Evolutionary conservation across 2,797 vertebrate genomes (phyloP).

Genomic region (Crocidura indochinensis): DNA sequence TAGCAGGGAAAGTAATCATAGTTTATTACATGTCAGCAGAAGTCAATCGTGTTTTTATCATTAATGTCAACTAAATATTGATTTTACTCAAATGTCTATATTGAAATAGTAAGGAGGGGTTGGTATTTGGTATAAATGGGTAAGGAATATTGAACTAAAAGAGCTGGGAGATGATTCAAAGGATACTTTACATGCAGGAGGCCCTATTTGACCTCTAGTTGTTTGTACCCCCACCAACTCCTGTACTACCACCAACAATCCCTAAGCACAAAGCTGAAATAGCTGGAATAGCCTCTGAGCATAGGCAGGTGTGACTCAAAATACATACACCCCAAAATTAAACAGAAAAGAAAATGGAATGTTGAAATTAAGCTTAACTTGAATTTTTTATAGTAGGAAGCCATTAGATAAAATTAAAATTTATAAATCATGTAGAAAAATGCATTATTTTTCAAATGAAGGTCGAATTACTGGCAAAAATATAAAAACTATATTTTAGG

Average conservation of each 20-base stretch:
- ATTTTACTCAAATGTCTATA: conserved; percentile 21
- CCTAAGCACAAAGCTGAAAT: too few species aligned
- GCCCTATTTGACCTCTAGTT: too few species aligned
- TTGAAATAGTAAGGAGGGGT: neutral
- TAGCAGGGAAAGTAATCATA: neutral
- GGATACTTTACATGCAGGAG: too few species aligned
- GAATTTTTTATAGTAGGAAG: neutral
- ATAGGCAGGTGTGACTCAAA: too few species aligned
- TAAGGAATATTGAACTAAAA: neutral
- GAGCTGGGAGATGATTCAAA: too few species aligned
- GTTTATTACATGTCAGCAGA: neutral
- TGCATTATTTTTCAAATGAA: conserved; percentile 30
- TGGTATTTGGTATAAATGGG: neutral
- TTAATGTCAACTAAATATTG: conserved; percentile 48
- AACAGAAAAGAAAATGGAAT: neutral
- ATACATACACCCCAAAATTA: too few species aligned
- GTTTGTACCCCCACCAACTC: too few species aligned
- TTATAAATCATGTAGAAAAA: conserved; percentile 4
- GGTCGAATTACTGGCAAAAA: conserved; percentile 18
- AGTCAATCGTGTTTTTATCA: neutral
- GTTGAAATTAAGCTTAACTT: conserved; percentile 16
- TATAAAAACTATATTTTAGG: conserved; percentile 28
- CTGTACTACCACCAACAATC: too few species aligned
- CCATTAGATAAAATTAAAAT: neutral
- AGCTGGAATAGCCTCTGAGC: too few species aligned